Base-by-base conservation (phyloP, 2,888 invertebrate genomes). In the Chloromyia formosa region DNA sequence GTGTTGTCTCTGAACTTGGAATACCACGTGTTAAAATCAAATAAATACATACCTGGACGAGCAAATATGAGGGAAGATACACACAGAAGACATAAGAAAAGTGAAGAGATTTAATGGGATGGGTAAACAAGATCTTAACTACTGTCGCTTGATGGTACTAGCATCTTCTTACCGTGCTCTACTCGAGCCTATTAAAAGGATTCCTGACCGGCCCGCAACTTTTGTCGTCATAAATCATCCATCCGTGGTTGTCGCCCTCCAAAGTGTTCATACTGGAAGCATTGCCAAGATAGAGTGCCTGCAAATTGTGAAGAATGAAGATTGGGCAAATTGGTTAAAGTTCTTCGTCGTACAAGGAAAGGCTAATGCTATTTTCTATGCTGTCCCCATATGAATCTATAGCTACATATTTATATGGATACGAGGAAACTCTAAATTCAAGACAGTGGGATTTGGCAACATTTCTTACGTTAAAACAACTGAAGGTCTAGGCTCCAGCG, bases 41-140 rank as follows among this genome's bases (percentile, higher is more conserved):
- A 66, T 66, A 45, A 66, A 49, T 62, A 40, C 42, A 60, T 40
- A 40, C 2, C 49, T 66, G 20, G 10, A 2, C 49, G 66, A 66
- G 45, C 66, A 66, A 66, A 66, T 66, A 66, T 42, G 49, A 66
- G 14, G 18, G 3, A 49, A 20, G 23, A 12, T 45, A n/a, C 49
- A 49, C 14, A 49, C 5, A 49, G 12, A 22, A 12, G 49, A 49
- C 42, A 56, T 40, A 18, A 58, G 40, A 71, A 71, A 56, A 58
- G 71, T 40, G 58, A 71, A 71, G 58, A 58, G 71, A 58, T 58
- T 71, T 71, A 71, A 71, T 71, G 71, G 71, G 58, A 71, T 53
- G 58, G 42, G 58, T 23, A 71, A 71, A 71, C 71, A 71, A 56
- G 71, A 58, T 71, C 56, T 71, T 58, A 71, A 71, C 71, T 71